These are phyloP conservation scores for Pseudorasbora parva DNA, from an alignment of 2,113 vertebrate genomes.

Conservation along the genomic window DNA sequence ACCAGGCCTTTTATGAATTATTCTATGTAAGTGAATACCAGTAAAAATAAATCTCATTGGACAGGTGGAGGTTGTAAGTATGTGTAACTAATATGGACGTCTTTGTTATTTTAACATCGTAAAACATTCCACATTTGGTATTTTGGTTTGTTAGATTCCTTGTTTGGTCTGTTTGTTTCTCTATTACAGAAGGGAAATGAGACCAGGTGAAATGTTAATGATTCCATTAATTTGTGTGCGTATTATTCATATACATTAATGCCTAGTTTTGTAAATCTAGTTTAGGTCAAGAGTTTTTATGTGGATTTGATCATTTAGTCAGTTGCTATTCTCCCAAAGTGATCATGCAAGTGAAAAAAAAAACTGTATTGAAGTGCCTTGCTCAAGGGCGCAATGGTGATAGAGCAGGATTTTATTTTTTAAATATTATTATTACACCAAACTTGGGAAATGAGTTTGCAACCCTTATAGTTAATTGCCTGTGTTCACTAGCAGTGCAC, in stretches of 20 bases:
- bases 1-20: not conserved
- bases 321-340: not conserved
- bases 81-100: not conserved
- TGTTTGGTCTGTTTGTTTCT: not conserved
- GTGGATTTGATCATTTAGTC: not conserved
- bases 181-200: not conserved
- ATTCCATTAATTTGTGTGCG: not conserved
- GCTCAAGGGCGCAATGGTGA: not conserved
- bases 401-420: not conserved
- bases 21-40: not conserved
- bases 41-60: not conserved
- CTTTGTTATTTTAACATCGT: slow-evolving; percentile 1
- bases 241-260: not conserved
- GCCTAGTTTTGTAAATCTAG: not conserved
- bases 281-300: slow-evolving; percentile 12
- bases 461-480: not conserved
- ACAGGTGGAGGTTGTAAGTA: slow-evolving; percentile 5
- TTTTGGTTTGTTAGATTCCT: not conserved
- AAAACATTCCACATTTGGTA: not conserved
- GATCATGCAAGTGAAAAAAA: not conserved
- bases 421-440: not conserved
- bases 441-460: not conserved
- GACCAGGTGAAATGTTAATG: not conserved
- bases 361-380: slow-evolving; percentile 25
- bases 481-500: not conserved